Conservation (phyloP, 2,888 invertebrate genomes). For the Lobophora halterata region DNA sequence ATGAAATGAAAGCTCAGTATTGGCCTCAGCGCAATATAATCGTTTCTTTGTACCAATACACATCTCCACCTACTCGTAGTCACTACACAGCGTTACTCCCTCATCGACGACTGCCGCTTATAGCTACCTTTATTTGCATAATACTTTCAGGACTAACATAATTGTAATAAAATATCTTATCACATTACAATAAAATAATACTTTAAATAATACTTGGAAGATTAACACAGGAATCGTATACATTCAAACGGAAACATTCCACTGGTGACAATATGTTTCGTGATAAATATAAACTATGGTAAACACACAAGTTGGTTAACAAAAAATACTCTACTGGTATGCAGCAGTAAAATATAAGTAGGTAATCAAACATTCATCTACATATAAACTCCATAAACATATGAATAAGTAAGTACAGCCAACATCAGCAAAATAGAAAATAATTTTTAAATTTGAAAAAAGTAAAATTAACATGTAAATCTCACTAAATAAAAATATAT, state of each 20-base stretch:
- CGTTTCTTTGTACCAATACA: conserved; percentile 78
- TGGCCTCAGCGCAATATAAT: conserved; percentile 71
- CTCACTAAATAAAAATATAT: conserved; percentile 67
- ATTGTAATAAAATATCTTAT: conserved; percentile 73
- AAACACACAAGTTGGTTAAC: conserved; percentile 49
- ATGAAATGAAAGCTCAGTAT: conserved; percentile 37
- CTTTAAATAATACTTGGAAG: conserved; percentile 75
- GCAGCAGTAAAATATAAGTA: conserved; percentile 29
- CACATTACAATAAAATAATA: conserved; percentile 75
- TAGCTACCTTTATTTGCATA: conserved; percentile 68
- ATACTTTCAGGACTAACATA: conserved; percentile 67
- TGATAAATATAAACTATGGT: conserved; percentile 44
- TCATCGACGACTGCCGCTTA: conserved; percentile 61
- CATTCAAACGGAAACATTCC: conserved; percentile 42
- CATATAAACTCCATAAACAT: conserved; percentile 16
- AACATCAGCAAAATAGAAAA: conserved; percentile 28
- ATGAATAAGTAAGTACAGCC: conserved; percentile 28
- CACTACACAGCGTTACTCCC: conserved; percentile 72
- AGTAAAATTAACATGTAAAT: conserved; percentile 53
- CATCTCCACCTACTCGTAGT: conserved; percentile 60
- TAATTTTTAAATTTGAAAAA: conserved; percentile 42
- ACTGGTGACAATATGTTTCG: conserved; percentile 35
- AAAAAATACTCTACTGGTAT: conserved; percentile 32
- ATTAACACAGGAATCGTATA: conserved; percentile 73
- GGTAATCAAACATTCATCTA: conserved; percentile 15